Conservation (phyloP, 2,113 vertebrate species). For the Eurystomus gularis region DNA sequence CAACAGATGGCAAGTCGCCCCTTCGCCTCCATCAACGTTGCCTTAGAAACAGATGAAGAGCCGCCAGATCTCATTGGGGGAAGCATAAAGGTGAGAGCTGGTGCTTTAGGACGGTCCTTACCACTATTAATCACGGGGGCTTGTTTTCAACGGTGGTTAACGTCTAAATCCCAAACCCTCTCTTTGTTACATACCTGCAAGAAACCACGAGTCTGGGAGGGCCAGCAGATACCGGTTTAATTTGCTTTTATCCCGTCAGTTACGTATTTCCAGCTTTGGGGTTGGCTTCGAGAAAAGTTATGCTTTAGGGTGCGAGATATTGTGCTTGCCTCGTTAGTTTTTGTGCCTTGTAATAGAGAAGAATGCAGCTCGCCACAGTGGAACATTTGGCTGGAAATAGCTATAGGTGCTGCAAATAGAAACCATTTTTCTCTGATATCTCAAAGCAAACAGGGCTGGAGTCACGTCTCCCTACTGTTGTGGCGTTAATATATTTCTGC, state of each 20-base stretch:
- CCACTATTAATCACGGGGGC: neutral
- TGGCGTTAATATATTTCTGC: neutral
- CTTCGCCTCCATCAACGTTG: slow-evolving; percentile 97
- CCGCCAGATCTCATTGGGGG: slow-evolving; percentile 98
- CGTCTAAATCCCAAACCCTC: neutral
- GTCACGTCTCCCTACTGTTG: neutral
- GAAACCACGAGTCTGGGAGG: neutral
- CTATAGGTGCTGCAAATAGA: slow-evolving; percentile 12
- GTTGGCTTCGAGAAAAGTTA: neutral
- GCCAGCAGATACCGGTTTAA: neutral
- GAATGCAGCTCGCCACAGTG: neutral
- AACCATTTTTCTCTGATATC: neutral
- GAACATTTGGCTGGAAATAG: slow-evolving; percentile 18
- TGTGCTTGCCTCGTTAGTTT: slow-evolving; percentile 1
- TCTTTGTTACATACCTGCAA: neutral
- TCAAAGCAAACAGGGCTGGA: neutral
- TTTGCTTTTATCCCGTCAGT: slow-evolving; percentile 8
- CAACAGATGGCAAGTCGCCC: slow-evolving; percentile 99
- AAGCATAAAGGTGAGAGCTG: slow-evolving; percentile 91
- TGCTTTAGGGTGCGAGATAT: neutral
- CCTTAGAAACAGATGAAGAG: slow-evolving; percentile 97
- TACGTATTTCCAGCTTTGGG: neutral
- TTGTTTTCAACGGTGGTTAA: neutral
- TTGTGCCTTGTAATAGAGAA: neutral
- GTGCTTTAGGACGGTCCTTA: neutral